Evolutionary conservation across 2,888 invertebrate species (phyloP).

Genomic region (Agrotis segetum): DNA sequence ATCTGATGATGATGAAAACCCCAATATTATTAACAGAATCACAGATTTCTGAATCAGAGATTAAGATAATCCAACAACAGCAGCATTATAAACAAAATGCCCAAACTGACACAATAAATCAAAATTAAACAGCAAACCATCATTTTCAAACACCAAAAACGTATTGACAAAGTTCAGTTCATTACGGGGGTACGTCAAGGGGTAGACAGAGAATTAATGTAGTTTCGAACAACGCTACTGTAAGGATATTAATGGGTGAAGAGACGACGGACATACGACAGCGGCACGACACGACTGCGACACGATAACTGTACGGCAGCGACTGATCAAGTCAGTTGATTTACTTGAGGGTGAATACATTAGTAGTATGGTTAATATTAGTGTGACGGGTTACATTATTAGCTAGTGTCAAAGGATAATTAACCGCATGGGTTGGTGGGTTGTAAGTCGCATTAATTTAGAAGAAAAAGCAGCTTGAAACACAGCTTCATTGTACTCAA

Average conservation of each 20-base stretch:
- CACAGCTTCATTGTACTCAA: not conserved
- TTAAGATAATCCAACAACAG: conserved; percentile 14
- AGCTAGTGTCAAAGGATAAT: conserved; percentile 2
- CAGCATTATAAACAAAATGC: conserved; percentile 34
- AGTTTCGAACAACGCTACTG: conserved; percentile 66
- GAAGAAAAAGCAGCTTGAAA: not conserved
- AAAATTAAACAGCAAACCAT: conserved; percentile 56
- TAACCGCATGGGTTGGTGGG: not conserved
- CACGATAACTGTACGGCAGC: conserved; percentile 7
- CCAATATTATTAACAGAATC: not conserved
- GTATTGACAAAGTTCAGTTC: conserved; percentile 64
- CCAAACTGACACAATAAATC: conserved; percentile 53
- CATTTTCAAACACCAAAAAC: conserved; percentile 57
- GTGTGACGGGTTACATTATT: conserved; percentile 22
- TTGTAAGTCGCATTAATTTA: not conserved
- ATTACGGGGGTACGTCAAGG: conserved; percentile 61
- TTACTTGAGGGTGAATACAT: conserved; percentile 25
- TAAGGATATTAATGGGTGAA: conserved; percentile 70
- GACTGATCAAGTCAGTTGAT: conserved; percentile 26
- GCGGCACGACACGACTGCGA: conserved; percentile 32
- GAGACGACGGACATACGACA: conserved; percentile 55
- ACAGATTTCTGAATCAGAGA: not conserved
- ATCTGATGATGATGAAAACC: too few relatives aligned
- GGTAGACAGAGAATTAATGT: conserved; percentile 67
- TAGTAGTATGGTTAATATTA: conserved; percentile 34